phyloP scores from a whole-genome alignment of 2,113 vertebrate species.

The Bombycilla garrulus region DNA sequence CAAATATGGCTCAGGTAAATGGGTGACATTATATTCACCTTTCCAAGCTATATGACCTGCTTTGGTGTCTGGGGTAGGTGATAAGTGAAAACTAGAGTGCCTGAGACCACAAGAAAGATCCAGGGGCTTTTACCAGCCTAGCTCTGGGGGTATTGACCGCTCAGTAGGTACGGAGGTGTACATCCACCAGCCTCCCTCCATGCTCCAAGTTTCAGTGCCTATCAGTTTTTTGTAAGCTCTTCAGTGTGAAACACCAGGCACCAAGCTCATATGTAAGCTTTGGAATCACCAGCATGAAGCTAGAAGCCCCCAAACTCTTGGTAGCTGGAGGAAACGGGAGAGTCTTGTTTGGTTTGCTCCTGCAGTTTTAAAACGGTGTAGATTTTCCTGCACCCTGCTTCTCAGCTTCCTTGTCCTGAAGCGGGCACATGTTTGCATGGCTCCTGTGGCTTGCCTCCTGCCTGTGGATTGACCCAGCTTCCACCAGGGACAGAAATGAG shows the following conservation, averaged over 20 bases:
- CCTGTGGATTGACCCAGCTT: not conserved
- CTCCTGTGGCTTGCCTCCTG: not conserved
- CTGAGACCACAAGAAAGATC: not conserved
- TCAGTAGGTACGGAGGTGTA: not conserved
- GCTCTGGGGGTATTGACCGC: accelerated
- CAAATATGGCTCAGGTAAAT: not conserved
- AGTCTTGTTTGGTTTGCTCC: not conserved
- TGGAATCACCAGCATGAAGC: not conserved
- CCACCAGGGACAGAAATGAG: accelerated
- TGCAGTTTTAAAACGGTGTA: not conserved
- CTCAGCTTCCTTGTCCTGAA: not conserved
- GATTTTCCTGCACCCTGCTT: not conserved
- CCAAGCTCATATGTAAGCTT: not conserved
- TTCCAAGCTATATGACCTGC: not conserved
- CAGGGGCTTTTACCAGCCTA: not conserved
- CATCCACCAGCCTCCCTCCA: not conserved
- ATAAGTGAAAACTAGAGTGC: not conserved
- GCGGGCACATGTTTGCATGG: not conserved
- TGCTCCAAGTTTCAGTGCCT: not conserved
- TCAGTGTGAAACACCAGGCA: accelerated
- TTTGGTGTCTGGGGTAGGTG: not conserved
- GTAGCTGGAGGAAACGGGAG: not conserved
- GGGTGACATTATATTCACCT: not conserved
- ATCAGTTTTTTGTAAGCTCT: not conserved
- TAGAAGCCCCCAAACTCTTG: not conserved